Evolutionary conservation across 2,888 invertebrate genomes (phyloP), one percentile per base, ranked within the genome.

Genomic region (Resseliella maxima): DNA sequence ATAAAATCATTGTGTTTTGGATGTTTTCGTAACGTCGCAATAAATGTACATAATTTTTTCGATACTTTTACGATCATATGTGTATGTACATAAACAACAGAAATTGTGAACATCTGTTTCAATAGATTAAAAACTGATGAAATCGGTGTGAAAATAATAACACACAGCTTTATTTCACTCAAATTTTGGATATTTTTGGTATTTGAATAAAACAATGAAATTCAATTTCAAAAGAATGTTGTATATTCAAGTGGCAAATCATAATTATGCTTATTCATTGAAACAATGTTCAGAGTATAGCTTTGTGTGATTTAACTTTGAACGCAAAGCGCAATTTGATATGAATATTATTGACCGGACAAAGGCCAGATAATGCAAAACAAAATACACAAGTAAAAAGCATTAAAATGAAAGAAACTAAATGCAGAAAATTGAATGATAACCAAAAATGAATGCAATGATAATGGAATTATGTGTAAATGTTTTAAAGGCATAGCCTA

Each of bases 391-490:
- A 18, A 50, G 18, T 50, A 50, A 18, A 8, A 50, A 50, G 46
- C 46, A 50, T n/a, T n/a, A 50, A 50, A 50, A 50, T 6, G 18
- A 50, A 50, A 18, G 8, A 8, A 50, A 50, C 8, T 18, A 8
- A 50, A 59, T 59, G 59, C 59, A 59, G 24, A 59, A 59, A 59
- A 59, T 59, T 59, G 59, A 59, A 59, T 59, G 59, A 59, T 59
- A 59, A 59, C 59, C 59, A 15, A 59, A 59, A 59, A n/a, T 0
- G 59, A 15, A 50, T 50, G 50, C 50, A 50, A 18, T 59, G 59
- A 59, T 59, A 59, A 59, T 6, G 24, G 59, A n/a, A 59, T 41
- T 1, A 59, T n/a, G 5, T 50, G 50, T 50, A 50, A 12, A 2
- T 18, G 2, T 50, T 10, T 2, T 12, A 50, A 8, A 41, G 41